Evolutionary conservation across 37 sponge, comb jelly and placozoan genomes (phyloP).

Genomic region (Chondrosia reniformis): DNA sequence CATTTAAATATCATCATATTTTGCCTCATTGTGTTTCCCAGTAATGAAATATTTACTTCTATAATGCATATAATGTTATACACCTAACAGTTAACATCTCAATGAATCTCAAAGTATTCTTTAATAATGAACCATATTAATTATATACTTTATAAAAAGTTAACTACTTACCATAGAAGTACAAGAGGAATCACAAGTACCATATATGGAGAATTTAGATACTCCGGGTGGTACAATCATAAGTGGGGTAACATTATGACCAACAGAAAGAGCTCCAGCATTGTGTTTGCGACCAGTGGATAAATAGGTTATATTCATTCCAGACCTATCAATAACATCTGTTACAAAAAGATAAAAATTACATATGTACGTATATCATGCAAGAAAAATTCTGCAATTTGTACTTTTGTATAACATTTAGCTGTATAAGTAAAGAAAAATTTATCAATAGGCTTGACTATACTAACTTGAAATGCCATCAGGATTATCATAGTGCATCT

Average conservation of each 20-base stretch:
- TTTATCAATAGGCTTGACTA: too few species aligned
- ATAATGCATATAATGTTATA: too few species aligned
- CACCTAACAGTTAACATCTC: neutral
- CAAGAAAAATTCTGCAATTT: neutral
- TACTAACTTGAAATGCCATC: neutral
- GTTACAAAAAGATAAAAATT: neutral
- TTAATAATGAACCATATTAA: too few species aligned
- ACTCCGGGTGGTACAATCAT: neutral
- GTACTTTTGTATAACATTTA: too few species aligned
- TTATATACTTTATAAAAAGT: too few species aligned
- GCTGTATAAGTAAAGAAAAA: too few species aligned
- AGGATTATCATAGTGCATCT: slow-evolving; percentile 76
- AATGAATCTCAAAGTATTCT: neutral
- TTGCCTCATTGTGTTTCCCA: too few species aligned
- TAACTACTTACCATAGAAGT: neutral
- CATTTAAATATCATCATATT: too few species aligned
- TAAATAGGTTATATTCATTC: neutral
- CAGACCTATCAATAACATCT: neutral
- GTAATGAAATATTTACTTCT: too few species aligned
- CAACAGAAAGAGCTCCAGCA: neutral
- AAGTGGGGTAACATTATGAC: neutral
- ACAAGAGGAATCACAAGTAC: neutral
- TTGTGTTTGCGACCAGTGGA: neutral
- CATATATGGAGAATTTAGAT: neutral
- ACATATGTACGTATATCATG: neutral